Base-by-base conservation (phyloP, 1,140 invertebrate genomes). In the Lysiphlebus fabarum region DNA sequence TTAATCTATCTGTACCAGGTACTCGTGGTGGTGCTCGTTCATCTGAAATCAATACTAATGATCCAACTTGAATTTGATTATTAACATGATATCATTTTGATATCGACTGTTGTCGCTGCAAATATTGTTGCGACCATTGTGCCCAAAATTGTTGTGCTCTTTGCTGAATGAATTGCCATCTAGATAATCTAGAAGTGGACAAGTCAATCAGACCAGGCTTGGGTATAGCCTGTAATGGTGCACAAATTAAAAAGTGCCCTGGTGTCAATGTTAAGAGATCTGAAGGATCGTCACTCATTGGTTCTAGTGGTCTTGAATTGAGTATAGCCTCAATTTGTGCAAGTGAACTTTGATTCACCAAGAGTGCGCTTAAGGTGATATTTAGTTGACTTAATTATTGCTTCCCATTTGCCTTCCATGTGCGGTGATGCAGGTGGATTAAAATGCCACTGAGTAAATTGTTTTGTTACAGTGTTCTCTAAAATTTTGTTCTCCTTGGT, bases 311-410 rank as follows among this genome's bases (percentile, higher is more conserved):
- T 42, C 70, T 53, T 8, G 67, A 69, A 54, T 72, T 73, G 5
- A 73, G 50, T 8, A 67, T 59, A 6, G 64, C 62, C 63, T 72
- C 71, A 14, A 71, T 66, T 62, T 71, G 65, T 42, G 44, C 45
- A 2, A 69, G 70, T 73, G 7, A 72, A 53, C 6, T 41, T 48
- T 36, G 36, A 34, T 10, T 66, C 59, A 4, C 63, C 60, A 43
- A 73, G 36, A 2, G 65, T 56, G 7, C 65, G 56, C 12, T 41
- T 41, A 0, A 58, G 40, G 40, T 62, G 55, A 37, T 34, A 34
- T 38, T 62, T 62, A 2, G 51, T 43, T 1, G 60, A 53, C n/a
- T 62, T 58, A 0, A 58, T 49, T 0, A 45, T 40, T 12, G 44
- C 53, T 26, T 56, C 53, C 59, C 53, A 60, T 43, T 50, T 60